Percentiles rank a stretch among this genome's conserved stretches.
Conservation (phyloP, 2,797 vertebrate species). For the Labroides dimidiatus region DNA sequence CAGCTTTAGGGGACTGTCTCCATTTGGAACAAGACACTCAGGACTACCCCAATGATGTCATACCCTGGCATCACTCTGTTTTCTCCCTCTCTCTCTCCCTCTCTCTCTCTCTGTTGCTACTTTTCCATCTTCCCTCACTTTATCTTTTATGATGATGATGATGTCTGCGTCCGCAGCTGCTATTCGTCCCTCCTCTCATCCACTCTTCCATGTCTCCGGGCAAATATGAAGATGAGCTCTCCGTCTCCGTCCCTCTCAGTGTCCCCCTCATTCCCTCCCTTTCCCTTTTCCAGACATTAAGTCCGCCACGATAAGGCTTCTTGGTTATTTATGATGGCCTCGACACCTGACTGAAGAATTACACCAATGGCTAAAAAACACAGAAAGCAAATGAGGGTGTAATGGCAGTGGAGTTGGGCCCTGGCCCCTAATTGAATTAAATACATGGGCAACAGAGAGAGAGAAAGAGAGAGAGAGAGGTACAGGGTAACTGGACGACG, state of each 20-base stretch:
- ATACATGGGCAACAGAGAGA: conserved; percentile 78
- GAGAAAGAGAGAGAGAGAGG: background rate
- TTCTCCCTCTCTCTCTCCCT: conserved; percentile 27
- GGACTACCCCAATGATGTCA: conserved; percentile 82
- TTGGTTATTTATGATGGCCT: conserved; percentile 85
- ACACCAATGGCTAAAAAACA: conserved; percentile 87
- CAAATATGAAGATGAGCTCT: conserved; percentile 82
- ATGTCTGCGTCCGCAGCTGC: conserved; percentile 75
- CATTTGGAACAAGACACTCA: conserved; percentile 77
- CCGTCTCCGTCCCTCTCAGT: conserved; percentile 63
- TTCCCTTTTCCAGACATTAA: conserved; percentile 81
- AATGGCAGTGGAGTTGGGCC: conserved; percentile 91
- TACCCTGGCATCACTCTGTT: conserved; percentile 71
- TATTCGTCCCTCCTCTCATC: conserved; percentile 79
- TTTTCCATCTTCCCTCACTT: conserved; percentile 79
- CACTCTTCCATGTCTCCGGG: conserved; percentile 79
- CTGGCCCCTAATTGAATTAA: conserved; percentile 99
- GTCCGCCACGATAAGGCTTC: conserved; percentile 77
- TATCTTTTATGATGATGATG: conserved; percentile 78
- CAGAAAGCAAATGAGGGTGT: conserved; percentile 92
- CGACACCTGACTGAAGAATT: conserved; percentile 87
- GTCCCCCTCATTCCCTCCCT: conserved; percentile 61
- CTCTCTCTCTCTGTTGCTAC: conserved; percentile 59
- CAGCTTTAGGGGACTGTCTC: conserved; percentile 71
- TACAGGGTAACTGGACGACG: conserved; percentile 43